Evolutionary conservation across 2,797 vertebrate species (phyloP), one percentile per base, ranked within the genome.

Genomic region (Enteromius anoplus): DNA sequence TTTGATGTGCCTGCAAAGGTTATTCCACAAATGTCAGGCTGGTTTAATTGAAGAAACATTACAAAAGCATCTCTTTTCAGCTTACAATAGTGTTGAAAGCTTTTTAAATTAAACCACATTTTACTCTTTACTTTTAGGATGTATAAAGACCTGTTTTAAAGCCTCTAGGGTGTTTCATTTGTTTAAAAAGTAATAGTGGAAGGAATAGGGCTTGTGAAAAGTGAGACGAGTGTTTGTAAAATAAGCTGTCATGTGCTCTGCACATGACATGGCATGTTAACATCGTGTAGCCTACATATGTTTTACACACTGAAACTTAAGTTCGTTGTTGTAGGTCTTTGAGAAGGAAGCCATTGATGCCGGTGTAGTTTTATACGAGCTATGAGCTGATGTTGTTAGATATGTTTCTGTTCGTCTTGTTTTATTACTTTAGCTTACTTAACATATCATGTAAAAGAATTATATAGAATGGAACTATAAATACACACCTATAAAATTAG

Each of bases 201-300:
- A 84, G 84, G 66, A 86, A 66, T 69, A 11, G 58, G 86, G 86
- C 76, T 84, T 68, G 89, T 88, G 90, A 91, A 91, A 81, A 58
- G 79, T 64, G 65, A 69, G 86, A 86, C 23, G 81, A 90, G 83
- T 79, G 81, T 53, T 82, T 62, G 29, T 85, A 79, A 71, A 85
- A 73, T 53, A 81, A 83, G 68, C 76, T 58, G 19, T 86, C 85
- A 26, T 26, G 26, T 26, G 26, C 86, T 87, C 53, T 77, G 80
- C 55, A 68, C 80, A 86, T 90, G 90, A 91, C 87, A 87, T 88
- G 86, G 58, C 85, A 87, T 90, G 89, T 89, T 88, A 85, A 91
- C 86, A 89, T 90, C 84, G 81, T 89, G 89, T 91, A 69, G 4
- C 32, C 64, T 79, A 88, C 85, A 89, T 88, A 91, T 88, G 90